These are phyloP conservation scores for Crotalus viridis DNA, from an alignment of 2,113 vertebrate genomes.

Conservation along the genomic window DNA sequence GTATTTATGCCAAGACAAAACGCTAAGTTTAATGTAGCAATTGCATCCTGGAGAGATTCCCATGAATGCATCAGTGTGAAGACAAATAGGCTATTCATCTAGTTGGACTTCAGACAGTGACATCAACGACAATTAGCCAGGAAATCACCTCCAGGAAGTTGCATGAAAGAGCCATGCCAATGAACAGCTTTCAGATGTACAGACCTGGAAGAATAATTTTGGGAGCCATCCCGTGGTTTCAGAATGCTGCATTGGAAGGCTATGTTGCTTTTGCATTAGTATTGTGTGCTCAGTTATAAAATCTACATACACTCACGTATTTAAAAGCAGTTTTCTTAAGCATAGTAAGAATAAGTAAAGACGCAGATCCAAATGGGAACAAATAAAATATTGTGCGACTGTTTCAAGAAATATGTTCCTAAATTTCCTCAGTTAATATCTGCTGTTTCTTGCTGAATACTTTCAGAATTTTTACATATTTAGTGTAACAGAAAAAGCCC, in stretches of 20 bases:
- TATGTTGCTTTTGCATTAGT: background rate
- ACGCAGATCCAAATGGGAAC: background rate
- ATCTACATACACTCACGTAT: background rate
- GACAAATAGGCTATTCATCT: constrained; percentile 8
- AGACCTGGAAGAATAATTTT: background rate
- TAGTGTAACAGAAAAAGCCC: background rate
- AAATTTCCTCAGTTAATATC: background rate
- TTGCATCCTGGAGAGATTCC: constrained; percentile 14
- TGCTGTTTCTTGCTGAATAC: background rate
- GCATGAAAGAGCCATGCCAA: background rate
- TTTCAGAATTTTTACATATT: background rate
- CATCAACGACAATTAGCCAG: background rate
- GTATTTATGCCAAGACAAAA: constrained; percentile 1
- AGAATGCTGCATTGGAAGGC: background rate
- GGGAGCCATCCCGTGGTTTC: background rate
- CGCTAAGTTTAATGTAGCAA: background rate
- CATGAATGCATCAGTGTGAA: constrained; percentile 11
- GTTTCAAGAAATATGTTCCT: background rate
- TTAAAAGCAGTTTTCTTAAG: background rate
- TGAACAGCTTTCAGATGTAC: background rate
- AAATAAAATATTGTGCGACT: background rate
- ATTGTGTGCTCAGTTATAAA: background rate
- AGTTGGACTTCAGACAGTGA: constrained; percentile 6
- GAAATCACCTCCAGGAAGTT: constrained; percentile 4
- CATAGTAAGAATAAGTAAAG: background rate